Percentiles rank a stretch among this genome's conserved stretches.
phyloP scores from a whole-genome alignment of 2,113 vertebrate species.

The Dolichotis patagonum region DNA sequence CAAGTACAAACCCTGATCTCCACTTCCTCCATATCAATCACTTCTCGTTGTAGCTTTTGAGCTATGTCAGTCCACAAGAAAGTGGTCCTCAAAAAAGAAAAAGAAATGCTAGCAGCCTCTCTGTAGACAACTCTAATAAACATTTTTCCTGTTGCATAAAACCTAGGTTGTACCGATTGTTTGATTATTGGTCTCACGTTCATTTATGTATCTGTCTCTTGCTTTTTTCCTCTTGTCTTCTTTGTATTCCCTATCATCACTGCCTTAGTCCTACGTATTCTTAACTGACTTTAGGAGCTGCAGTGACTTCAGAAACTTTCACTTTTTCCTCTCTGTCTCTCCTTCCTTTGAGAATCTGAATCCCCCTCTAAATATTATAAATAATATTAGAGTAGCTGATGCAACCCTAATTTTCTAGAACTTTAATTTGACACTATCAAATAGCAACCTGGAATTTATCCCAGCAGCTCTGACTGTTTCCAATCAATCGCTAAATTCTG shows the following conservation, averaged over 20 bases:
- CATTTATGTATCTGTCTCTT: background rate
- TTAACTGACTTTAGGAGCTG: background rate
- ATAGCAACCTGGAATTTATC: background rate
- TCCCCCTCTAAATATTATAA: background rate
- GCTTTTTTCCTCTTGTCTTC: background rate
- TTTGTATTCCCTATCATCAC: background rate
- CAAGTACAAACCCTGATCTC: background rate
- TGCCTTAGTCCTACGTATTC: background rate
- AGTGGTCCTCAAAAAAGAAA: background rate
- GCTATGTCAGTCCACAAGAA: background rate
- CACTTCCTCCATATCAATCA: background rate
- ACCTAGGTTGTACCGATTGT: background rate
- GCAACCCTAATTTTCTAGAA: background rate
- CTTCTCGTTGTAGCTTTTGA: background rate
- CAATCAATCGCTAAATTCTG: background rate
- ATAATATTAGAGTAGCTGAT: background rate
- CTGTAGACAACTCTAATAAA: background rate
- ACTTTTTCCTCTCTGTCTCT: background rate
- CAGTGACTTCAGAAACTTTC: background rate
- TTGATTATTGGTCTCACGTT: background rate
- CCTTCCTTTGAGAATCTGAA: background rate
- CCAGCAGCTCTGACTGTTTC: background rate
- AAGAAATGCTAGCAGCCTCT: background rate
- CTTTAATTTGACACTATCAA: background rate
- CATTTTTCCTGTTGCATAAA: background rate